Evolutionary conservation across 2,888 invertebrate species (phyloP).

Genomic region (Macropis europaea): DNA sequence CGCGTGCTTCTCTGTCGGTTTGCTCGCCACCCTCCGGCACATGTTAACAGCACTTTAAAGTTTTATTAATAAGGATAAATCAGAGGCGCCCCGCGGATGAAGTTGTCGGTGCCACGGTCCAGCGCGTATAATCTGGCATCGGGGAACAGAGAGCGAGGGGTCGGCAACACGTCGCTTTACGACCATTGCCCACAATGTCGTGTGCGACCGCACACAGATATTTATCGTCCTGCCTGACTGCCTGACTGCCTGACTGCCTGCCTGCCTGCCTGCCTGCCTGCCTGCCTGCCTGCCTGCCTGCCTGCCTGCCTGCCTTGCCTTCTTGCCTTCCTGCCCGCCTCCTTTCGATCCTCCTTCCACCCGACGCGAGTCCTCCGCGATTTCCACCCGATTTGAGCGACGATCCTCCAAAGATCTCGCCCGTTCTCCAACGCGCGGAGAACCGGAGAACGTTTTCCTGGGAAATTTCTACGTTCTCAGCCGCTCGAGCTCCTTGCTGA

Average conservation of each 20-base stretch:
- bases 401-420: neutral
- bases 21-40: constrained; percentile 62
- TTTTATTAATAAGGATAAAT: constrained; percentile 79
- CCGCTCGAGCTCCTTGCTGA: no score
- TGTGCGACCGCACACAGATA: constrained; percentile 67
- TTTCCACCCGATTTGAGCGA: constrained; percentile 2
- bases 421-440: neutral
- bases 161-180: constrained; percentile 66
- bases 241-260: no score
- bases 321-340: neutral
- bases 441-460: neutral
- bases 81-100: constrained; percentile 78
- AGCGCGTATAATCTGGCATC: constrained; percentile 64
- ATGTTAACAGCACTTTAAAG: constrained; percentile 78
- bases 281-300: constrained; percentile 1
- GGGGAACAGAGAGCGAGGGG: constrained; percentile 34
- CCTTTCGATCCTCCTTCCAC: constrained; percentile 1
- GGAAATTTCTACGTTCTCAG: no score
- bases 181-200: constrained; percentile 71
- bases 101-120: constrained; percentile 72
- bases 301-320: neutral
- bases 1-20: constrained; percentile 7
- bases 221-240: constrained; percentile 74
- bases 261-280: no score
- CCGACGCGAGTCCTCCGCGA: neutral